phyloP scores from a whole-genome alignment of 1,140 invertebrate species.

The Zaprionus africanus region DNA sequence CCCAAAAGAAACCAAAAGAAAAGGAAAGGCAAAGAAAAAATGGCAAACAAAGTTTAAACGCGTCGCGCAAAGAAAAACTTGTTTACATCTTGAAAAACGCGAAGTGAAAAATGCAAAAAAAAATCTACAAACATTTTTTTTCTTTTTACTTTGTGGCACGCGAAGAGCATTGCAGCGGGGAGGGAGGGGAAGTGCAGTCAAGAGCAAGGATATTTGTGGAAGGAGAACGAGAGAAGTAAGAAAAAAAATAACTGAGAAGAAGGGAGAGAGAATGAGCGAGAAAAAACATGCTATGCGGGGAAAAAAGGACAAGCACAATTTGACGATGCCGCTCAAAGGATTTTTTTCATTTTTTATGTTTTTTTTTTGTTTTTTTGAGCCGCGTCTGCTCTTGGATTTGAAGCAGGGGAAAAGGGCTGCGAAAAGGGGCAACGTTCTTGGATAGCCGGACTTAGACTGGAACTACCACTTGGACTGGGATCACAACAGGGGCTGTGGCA shows the following conservation, averaged over 20 bases:
- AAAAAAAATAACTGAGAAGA: constrained; percentile 14
- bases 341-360: constrained; percentile 30
- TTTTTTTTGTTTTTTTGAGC: constrained; percentile 45
- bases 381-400: constrained; percentile 51
- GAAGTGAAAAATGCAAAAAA: constrained; percentile 45
- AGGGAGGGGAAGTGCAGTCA: constrained; percentile 41
- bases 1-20: constrained; percentile 36
- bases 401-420: constrained; percentile 10
- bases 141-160: constrained; percentile 51
- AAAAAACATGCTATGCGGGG: constrained; percentile 33
- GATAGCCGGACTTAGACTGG: constrained; percentile 26
- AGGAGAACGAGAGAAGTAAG: constrained; percentile 23
- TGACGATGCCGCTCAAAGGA: constrained; percentile 63
- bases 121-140: constrained; percentile 55
- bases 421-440: constrained; percentile 32
- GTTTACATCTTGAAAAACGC: constrained; percentile 79
- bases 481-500: constrained; percentile 1
- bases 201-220: constrained; percentile 58
- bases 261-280: constrained; percentile 16
- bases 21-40: constrained; percentile 32
- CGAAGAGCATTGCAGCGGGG: constrained; percentile 52
- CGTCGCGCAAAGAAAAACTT: constrained; percentile 77
- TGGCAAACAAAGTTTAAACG: constrained; percentile 54
- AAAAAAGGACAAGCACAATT: constrained; percentile 40
- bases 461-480: constrained; percentile 28